Conservation (phyloP, 2,888 invertebrate species). For the Sphecodes monilicornis region DNA sequence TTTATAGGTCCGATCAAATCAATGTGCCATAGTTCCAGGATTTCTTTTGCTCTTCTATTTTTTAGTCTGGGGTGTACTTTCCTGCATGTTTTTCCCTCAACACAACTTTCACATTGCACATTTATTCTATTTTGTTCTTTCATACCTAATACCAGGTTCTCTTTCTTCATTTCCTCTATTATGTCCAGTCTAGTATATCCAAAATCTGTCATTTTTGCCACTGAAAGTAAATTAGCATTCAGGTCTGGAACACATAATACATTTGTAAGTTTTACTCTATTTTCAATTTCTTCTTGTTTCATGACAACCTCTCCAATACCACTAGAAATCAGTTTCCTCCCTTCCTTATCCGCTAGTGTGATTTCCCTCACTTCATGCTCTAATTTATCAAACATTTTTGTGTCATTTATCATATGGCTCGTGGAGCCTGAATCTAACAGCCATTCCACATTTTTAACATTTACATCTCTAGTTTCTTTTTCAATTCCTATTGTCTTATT, state of each 20-base stretch:
- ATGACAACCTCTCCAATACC: background rate
- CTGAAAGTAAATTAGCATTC: constrained; percentile 1
- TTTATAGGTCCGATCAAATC: constrained; percentile 34
- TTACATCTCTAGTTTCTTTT: background rate
- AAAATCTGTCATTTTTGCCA: background rate
- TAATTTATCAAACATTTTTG: background rate
- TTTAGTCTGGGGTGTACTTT: no score
- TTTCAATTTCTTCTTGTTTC: background rate
- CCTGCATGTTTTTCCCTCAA: background rate
- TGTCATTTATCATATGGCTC: background rate
- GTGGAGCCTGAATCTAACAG: background rate
- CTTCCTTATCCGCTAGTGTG: background rate
- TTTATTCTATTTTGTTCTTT: background rate
- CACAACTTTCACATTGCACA: constrained; percentile 1
- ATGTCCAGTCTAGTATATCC: background rate
- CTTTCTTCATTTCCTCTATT: background rate
- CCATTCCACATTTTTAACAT: background rate
- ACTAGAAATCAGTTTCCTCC: background rate
- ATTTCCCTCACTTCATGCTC: background rate
- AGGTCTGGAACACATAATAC: background rate
- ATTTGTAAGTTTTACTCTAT: background rate
- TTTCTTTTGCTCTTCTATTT: background rate
- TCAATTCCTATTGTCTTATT: no score
- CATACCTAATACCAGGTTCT: background rate
- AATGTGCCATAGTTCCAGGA: constrained; percentile 14